Evolutionary conservation across 2,888 invertebrate species (phyloP).

Genomic region (Rambutsinella grinnellia): DNA sequence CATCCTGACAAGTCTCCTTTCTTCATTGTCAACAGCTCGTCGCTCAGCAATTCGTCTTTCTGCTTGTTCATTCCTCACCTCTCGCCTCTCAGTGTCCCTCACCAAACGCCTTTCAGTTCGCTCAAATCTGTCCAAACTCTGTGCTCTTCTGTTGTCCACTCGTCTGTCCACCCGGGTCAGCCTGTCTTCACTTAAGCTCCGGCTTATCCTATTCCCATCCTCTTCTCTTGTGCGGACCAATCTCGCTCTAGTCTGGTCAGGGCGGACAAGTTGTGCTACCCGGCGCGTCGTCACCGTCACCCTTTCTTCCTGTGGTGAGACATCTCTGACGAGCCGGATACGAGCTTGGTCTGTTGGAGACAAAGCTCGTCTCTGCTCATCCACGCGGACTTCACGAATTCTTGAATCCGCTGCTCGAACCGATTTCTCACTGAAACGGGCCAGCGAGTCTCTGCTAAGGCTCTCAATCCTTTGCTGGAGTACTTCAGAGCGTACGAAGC

Average conservation of each 20-base stretch:
- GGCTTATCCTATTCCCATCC: neutral
- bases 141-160: slow-evolving; percentile 5
- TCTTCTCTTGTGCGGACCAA: neutral
- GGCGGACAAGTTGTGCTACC: slow-evolving; percentile 21
- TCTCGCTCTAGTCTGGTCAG: slow-evolving; percentile 17
- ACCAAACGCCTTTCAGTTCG: slow-evolving; percentile 22
- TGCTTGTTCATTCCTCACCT: neutral
- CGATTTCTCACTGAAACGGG: slow-evolving; percentile 6
- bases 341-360: slow-evolving; percentile 5
- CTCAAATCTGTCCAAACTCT: slow-evolving; percentile 11
- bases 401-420: neutral
- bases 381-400: slow-evolving; percentile 23
- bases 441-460: slow-evolving; percentile 14
- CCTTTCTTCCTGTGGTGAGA: slow-evolving; percentile 36
- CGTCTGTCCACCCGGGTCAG: slow-evolving; percentile 15
- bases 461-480: slow-evolving; percentile 10
- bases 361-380: slow-evolving; percentile 15
- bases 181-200: slow-evolving; percentile 10
- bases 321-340: slow-evolving; percentile 25
- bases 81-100: neutral
- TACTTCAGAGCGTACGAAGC: slow-evolving; percentile 52
- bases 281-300: slow-evolving; percentile 26
- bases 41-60: slow-evolving; percentile 8
- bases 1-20: slow-evolving; percentile 5
- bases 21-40: neutral